phyloP scores from a whole-genome alignment of 2,797 vertebrate genomes.

The Danio aesculapii region DNA sequence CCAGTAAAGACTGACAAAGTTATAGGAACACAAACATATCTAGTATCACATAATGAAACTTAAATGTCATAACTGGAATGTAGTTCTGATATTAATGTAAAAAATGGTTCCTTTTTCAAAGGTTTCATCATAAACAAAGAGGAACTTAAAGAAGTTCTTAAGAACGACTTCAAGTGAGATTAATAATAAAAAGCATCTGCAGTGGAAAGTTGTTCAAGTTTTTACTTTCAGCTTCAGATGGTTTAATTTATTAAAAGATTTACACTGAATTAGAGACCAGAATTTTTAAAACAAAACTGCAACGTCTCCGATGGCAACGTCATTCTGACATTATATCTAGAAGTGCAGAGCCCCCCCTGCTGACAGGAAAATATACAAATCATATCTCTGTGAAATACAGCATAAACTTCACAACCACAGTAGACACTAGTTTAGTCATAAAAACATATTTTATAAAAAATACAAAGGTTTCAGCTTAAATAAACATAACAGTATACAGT shows the following conservation, averaged over 20 bases:
- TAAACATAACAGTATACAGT: constrained; percentile 12
- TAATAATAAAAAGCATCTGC: background rate
- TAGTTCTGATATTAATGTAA: background rate
- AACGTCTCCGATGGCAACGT: background rate
- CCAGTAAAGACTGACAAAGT: background rate
- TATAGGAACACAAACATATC: background rate
- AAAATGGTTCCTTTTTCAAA: background rate
- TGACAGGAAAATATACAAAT: constrained; percentile 2
- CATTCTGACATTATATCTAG: background rate
- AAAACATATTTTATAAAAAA: constrained; percentile 3
- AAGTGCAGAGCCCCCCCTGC: constrained; percentile 28
- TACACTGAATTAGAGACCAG: background rate
- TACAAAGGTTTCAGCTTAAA: constrained; percentile 14
- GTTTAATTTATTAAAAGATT: constrained; percentile 15
- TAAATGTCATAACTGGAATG: background rate
- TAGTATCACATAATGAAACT: background rate
- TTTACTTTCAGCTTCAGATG: background rate
- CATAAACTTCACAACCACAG: background rate
- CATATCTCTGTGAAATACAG: background rate
- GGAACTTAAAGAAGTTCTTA: background rate
- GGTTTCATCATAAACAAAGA: background rate
- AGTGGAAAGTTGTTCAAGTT: background rate
- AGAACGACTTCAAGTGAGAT: background rate
- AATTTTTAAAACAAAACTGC: background rate
- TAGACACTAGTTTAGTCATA: background rate